Base-by-base conservation (phyloP, 1,140 invertebrate species). In the Samia ricini region DNA sequence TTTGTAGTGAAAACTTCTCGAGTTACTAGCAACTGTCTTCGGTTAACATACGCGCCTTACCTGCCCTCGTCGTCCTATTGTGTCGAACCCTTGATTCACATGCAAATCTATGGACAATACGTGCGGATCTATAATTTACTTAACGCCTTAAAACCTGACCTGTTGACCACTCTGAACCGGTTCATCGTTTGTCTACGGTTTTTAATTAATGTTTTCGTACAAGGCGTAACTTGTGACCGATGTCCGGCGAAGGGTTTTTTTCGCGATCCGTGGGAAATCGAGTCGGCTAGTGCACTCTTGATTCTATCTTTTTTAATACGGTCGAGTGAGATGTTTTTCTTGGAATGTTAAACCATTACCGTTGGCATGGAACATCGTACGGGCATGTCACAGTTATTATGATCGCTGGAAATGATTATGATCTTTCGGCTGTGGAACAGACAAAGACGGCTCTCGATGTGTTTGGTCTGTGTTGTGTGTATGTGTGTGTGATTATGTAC, bases 361-460 rank as follows among this genome's bases (percentile, higher is more conserved):
- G 66, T 68, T 72, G 76, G 71, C 72, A 76, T 78, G 79, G 75
- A 83, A 76, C 76, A 74, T 76, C 74, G 74, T 83, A 86, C 70
- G 81, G 74, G 77, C 83, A 84, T 85, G 81, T 85, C 83, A 88
- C 85, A 86, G 85, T 87, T 88, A 88, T 86, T 83, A 86, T 81
- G 74, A 72, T 85, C 74, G 72, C 74, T 77, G 78, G 79, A 80
- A 81, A 81, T 59, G 86, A 89, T 89, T 86, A 77, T 78, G n/a
- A 89, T 89, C 84, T 85, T 73, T 79, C 62, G 75, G 71, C 67
- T 79, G 74, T 88, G 81, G 81, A 76, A 72, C 78, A 74, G 69
- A 76, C 68, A 71, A 67, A 72, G 71, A 23, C 51, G 22, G 20
- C 20, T 23, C 36, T 10, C 33, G 7, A 42, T 12, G 15, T 42